Conservation (phyloP, 2,797 vertebrate species). For the Pagetopsis macropterus region DNA sequence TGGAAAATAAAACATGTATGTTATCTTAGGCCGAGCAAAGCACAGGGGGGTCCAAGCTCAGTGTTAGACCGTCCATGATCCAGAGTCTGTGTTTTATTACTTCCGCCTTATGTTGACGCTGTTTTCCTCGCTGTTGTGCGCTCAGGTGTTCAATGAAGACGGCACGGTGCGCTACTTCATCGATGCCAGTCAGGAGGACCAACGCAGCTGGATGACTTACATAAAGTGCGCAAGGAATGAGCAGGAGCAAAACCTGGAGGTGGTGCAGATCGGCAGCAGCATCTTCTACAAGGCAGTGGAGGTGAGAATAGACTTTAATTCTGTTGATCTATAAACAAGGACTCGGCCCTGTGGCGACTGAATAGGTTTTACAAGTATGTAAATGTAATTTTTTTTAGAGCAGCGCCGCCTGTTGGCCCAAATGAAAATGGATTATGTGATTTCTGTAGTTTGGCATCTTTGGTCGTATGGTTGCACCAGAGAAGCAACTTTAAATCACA, state of each 20-base stretch:
- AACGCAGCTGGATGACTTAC: constrained; percentile 99
- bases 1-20: too few species aligned
- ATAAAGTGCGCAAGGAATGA: constrained; percentile 97
- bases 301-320: constrained; percentile 71
- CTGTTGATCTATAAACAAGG: background rate
- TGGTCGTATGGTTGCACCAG: background rate
- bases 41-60: too few species aligned
- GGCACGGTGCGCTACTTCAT: constrained; percentile 95
- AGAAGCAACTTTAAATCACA: background rate
- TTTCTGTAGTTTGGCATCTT: background rate
- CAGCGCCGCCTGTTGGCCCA: constrained; percentile 52
- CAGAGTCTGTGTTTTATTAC: background rate
- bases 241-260: constrained; percentile 98
- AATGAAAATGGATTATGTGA: background rate
- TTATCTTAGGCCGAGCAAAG: too few species aligned
- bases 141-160: constrained; percentile 95
- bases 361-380: background rate
- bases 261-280: constrained; percentile 96
- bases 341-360: background rate
- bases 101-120: background rate
- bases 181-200: constrained; percentile 96
- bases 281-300: constrained; percentile 98
- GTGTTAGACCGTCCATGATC: too few species aligned
- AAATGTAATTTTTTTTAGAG: constrained; percentile 6
- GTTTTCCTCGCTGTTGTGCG: background rate